Percentiles rank a stretch among this genome's conserved stretches.
These are phyloP conservation scores for Drosophila watanabei DNA, from an alignment of 1,140 invertebrate species.

Conservation along the genomic window DNA sequence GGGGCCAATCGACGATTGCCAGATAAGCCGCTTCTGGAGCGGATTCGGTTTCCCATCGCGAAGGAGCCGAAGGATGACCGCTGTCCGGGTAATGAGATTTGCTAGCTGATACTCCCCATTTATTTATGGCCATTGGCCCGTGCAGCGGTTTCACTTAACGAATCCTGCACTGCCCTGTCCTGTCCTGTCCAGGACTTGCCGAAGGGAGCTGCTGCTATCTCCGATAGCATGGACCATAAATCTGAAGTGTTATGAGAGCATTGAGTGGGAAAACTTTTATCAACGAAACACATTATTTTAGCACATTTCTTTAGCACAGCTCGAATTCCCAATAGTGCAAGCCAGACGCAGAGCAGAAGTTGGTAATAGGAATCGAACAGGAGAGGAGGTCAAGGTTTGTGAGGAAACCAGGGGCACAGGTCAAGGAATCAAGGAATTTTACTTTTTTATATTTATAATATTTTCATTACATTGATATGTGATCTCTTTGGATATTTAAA, in stretches of 20 bases:
- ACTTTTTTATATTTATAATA: neutral
- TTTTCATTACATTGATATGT: too few species aligned
- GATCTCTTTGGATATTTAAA: neutral
- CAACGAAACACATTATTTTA: constrained; percentile 50
- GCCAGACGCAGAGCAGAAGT: neutral
- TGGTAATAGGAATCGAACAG: constrained; percentile 14
- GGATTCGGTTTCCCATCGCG: constrained; percentile 20
- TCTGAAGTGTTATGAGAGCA: constrained; percentile 53
- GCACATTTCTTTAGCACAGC: constrained; percentile 18
- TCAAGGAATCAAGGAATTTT: neutral
- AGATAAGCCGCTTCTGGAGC: constrained; percentile 27
- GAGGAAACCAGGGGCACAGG: neutral
- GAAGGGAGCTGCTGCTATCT: constrained; percentile 9
- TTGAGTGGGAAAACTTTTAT: constrained; percentile 49
- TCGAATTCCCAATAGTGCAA: constrained; percentile 36
- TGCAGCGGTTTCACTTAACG: constrained; percentile 48
- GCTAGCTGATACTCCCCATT: constrained; percentile 63
- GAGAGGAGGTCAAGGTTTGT: neutral
- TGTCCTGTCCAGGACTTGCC: constrained; percentile 1
- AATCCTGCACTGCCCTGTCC: constrained; percentile 2
- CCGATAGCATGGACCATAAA: constrained; percentile 51
- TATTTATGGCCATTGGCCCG: constrained; percentile 56
- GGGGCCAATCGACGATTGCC: constrained; percentile 12
- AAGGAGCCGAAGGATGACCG: constrained; percentile 14
- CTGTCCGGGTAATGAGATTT: constrained; percentile 66